Evolutionary conservation across 2,888 invertebrate genomes (phyloP).

Genomic region (Andrena marginata): DNA sequence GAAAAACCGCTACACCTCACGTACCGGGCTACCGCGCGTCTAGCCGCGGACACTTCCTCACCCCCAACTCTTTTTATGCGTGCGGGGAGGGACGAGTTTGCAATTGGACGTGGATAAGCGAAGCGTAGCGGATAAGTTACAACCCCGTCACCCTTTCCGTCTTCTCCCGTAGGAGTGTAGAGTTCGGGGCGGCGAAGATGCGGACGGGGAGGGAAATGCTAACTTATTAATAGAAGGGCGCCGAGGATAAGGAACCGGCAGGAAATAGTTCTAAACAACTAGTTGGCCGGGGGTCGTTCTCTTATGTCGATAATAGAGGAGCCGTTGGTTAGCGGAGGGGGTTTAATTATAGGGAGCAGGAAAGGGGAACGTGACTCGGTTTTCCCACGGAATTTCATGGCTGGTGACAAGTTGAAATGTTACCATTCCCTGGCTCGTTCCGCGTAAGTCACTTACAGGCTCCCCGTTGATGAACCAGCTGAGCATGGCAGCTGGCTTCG

Average conservation of each 20-base stretch:
- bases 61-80: not conserved
- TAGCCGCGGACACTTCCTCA: constrained; percentile 2
- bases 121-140: not conserved
- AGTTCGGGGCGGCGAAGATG: not conserved
- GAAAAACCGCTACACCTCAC: constrained; percentile 6
- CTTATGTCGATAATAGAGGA: not conserved
- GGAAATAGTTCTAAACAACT: no score
- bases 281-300: no score
- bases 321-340: not conserved
- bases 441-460: constrained; percentile 85
- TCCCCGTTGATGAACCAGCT: constrained; percentile 96
- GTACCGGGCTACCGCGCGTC: not conserved
- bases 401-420: constrained; percentile 1
- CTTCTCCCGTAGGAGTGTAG: not conserved
- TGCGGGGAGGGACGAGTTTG: constrained; percentile 1
- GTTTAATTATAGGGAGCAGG: not conserved
- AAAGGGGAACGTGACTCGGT: not conserved
- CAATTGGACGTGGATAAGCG: constrained; percentile 12
- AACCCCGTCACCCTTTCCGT: no score
- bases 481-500: constrained; percentile 93
- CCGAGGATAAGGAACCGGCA: no score
- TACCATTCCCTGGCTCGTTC: constrained; percentile 3
- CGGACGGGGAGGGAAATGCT: not conserved
- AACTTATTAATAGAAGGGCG: not conserved
- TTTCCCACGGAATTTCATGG: constrained; percentile 24